Evolutionary conservation across 2,113 vertebrate species (phyloP).

Genomic region (Recurvirostra avosetta): DNA sequence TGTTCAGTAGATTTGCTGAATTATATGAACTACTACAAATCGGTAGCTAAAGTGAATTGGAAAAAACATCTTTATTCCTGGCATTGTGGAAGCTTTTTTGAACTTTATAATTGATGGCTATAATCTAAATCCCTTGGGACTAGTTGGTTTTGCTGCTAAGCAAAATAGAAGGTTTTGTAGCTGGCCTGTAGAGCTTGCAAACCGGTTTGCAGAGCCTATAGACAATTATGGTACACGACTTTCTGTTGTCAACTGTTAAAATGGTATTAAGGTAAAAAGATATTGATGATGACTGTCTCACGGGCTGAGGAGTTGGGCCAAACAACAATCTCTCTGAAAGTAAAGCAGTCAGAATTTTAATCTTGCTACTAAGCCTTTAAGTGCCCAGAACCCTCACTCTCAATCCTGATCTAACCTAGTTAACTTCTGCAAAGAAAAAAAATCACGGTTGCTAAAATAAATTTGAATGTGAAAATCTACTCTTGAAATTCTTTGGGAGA

Average conservation of each 20-base stretch:
- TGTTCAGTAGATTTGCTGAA: neutral
- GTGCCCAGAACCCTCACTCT: neutral
- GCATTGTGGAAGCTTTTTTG: neutral
- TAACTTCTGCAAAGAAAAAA: neutral
- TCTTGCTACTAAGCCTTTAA: neutral
- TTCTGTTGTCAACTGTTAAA: neutral
- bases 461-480: neutral
- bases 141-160: conserved; percentile 28
- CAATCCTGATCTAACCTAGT: neutral
- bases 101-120: neutral
- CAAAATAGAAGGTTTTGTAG: neutral
- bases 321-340: neutral
- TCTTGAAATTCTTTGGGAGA: neutral
- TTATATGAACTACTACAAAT: neutral
- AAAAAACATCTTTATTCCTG: neutral
- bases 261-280: neutral
- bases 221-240: neutral
- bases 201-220: neutral
- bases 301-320: neutral
- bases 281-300: neutral
- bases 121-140: conserved; percentile 17
- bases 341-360: neutral
- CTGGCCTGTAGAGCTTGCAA: neutral
- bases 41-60: neutral
- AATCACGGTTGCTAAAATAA: neutral